These are phyloP conservation scores for Plagiodera versicolora DNA, from an alignment of 2,888 invertebrate genomes.

Conservation along the genomic window DNA sequence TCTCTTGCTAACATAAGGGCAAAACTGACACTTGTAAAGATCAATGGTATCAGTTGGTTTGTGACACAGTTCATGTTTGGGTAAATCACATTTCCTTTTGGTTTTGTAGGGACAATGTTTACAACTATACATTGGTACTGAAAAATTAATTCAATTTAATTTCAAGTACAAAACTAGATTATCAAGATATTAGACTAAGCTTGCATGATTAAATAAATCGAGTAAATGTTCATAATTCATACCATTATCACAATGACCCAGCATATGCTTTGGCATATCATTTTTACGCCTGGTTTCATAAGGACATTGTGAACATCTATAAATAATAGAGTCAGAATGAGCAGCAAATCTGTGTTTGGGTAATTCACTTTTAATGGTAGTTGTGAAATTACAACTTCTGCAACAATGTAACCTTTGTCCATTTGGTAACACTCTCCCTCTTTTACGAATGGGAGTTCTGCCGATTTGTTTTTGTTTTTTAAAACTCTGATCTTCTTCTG, in stretches of 20 bases:
- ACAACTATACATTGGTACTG: conserved; percentile 26
- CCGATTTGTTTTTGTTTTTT: neutral
- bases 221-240: neutral
- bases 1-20: conserved; percentile 35
- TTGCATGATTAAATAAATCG: no score
- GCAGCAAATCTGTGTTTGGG: conserved; percentile 12
- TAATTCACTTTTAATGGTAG: conserved; percentile 15
- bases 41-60: conserved; percentile 21
- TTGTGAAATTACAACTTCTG: conserved; percentile 6
- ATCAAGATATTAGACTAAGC: no score
- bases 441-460: neutral
- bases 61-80: conserved; percentile 34
- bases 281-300: conserved; percentile 40
- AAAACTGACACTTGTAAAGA: conserved; percentile 32
- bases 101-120: conserved; percentile 33
- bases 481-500: neutral
- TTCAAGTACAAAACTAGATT: no score
- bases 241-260: conserved; percentile 36
- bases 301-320: conserved; percentile 34
- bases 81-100: conserved; percentile 34
- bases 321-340: conserved; percentile 22
- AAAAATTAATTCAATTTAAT: no score
- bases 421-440: neutral
- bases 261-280: conserved; percentile 39
- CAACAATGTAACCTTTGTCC: neutral